These are phyloP conservation scores for Lacerta bilineata DNA, from an alignment of 2,797 vertebrate genomes.

Conservation along the genomic window DNA sequence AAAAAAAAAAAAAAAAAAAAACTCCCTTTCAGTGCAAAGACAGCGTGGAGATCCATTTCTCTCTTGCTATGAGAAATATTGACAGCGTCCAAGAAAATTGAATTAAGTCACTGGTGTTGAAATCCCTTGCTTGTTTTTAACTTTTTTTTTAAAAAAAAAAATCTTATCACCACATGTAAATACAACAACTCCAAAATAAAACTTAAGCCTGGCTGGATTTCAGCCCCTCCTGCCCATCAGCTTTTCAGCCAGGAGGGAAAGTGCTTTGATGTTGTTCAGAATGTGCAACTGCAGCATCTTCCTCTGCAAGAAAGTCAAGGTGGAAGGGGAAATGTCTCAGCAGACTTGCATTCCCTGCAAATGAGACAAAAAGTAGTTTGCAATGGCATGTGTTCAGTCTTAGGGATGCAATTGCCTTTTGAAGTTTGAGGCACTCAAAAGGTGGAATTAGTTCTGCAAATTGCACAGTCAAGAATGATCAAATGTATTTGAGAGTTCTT, in stretches of 20 bases:
- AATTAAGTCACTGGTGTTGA: slow-evolving; percentile 9
- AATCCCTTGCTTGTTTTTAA: not conserved
- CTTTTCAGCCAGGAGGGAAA: not conserved
- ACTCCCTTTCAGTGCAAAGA: slow-evolving; percentile 50
- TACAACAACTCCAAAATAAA: slow-evolving; percentile 20
- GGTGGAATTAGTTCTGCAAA: no score
- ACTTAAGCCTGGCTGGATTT: not conserved
- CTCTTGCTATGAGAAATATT: slow-evolving; percentile 57
- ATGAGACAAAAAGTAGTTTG: not conserved
- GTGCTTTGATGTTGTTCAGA: not conserved
- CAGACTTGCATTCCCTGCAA: not conserved
- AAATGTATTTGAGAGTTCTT: no score
- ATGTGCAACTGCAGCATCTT: not conserved
- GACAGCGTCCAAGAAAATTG: slow-evolving; percentile 44
- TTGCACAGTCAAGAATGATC: no score
- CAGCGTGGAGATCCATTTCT: slow-evolving; percentile 57
- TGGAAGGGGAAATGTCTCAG: not conserved
- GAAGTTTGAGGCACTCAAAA: no score
- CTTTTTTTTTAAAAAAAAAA: slow-evolving; percentile 3
- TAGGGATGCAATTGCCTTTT: no score
- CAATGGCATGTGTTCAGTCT: no score
- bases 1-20: slow-evolving; percentile 8
- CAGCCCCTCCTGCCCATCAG: no score
- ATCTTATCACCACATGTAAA: slow-evolving; percentile 27
- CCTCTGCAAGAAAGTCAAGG: not conserved